phyloP scores from a whole-genome alignment of 2,888 invertebrate genomes.

The Cerastis rubricosa region DNA sequence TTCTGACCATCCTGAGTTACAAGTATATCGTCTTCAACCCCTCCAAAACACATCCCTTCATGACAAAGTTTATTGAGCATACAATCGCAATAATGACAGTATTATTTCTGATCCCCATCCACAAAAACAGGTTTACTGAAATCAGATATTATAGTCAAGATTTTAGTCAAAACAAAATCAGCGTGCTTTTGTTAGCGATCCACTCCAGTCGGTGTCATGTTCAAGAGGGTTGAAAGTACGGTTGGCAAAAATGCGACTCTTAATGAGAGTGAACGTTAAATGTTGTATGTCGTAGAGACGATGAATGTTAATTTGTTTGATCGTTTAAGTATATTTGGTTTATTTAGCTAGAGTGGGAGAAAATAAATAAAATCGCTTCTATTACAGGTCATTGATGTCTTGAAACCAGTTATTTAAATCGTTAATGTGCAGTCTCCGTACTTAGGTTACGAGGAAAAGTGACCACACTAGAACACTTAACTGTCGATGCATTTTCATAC shows the following conservation, averaged over 20 bases:
- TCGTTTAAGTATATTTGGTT: background rate
- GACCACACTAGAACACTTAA: background rate
- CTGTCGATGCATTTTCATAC: background rate
- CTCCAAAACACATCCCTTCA: background rate
- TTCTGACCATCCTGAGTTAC: constrained; percentile 8
- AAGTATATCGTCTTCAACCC: constrained; percentile 6
- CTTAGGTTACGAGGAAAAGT: background rate
- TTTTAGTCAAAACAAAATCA: constrained; percentile 90
- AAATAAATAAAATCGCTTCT: constrained; percentile 7
- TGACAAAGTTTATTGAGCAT: constrained; percentile 21
- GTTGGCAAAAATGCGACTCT: constrained; percentile 68
- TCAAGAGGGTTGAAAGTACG: constrained; percentile 82
- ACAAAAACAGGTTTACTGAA: constrained; percentile 84
- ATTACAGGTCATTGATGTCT: background rate
- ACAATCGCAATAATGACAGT: constrained; percentile 39
- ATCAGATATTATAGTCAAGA: constrained; percentile 82
- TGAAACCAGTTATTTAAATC: background rate
- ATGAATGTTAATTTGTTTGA: constrained; percentile 16
- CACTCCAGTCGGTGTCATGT: constrained; percentile 87
- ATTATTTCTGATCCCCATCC: constrained; percentile 67
- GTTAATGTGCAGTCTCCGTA: background rate
- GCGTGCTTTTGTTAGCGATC: constrained; percentile 87
- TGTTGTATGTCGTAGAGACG: constrained; percentile 10
- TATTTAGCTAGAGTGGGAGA: background rate
- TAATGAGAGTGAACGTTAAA: constrained; percentile 16